Evolutionary conservation across 2,113 vertebrate genomes (phyloP).

Genomic region (Microtus oregoni): DNA sequence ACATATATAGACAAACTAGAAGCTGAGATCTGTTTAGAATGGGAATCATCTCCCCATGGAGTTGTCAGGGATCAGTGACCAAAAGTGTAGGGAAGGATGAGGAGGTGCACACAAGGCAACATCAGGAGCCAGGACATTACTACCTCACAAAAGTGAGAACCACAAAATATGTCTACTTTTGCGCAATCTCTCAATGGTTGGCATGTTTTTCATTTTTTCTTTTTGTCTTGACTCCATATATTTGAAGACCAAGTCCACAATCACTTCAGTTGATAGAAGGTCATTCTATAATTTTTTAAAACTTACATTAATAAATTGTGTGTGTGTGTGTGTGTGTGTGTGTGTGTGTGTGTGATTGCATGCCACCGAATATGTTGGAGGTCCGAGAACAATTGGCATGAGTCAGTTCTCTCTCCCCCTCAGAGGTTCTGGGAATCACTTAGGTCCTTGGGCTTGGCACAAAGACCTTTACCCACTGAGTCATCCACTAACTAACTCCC

Average conservation of each 20-base stretch:
- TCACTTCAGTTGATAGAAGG: background rate
- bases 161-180: background rate
- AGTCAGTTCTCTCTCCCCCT: background rate
- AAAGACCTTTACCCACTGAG: background rate
- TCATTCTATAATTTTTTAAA: background rate
- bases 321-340: accelerated
- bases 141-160: background rate
- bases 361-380: background rate
- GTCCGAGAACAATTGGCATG: background rate
- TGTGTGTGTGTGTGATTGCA: background rate
- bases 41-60: background rate
- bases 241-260: background rate
- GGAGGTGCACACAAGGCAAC: background rate
- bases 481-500: background rate
- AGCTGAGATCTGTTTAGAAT: background rate
- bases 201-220: constrained; percentile 1
- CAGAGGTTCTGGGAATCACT: background rate
- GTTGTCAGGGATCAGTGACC: background rate
- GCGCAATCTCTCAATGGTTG: background rate
- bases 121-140: background rate
- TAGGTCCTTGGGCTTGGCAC: background rate
- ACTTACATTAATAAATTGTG: background rate
- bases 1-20: background rate
- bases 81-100: background rate
- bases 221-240: background rate